These are phyloP conservation scores for Nasua narica DNA, from an alignment of 2,797 vertebrate species.

Conservation along the genomic window DNA sequence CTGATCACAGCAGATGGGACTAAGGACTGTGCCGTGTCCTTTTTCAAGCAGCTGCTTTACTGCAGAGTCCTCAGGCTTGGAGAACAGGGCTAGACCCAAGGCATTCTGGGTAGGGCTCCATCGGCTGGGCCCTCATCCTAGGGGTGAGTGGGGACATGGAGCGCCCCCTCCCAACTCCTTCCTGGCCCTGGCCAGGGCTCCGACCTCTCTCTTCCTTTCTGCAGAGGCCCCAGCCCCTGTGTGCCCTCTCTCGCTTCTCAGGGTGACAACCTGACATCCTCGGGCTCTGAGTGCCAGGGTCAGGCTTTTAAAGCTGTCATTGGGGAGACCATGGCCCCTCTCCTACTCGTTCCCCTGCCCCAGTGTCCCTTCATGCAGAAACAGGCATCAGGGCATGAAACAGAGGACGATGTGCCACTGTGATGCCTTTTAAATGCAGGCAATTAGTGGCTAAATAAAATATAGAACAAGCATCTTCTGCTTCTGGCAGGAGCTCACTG, in stretches of 20 bases:
- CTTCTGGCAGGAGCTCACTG: conserved; percentile 1
- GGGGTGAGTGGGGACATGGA: conserved; percentile 8
- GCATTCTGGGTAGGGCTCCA: conserved; percentile 48
- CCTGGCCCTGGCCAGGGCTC: not conserved
- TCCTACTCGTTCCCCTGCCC: not conserved
- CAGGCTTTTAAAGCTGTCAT: conserved; percentile 76
- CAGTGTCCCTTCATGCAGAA: conserved; percentile 71
- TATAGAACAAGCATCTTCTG: conserved; percentile 45
- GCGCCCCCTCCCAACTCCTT: not conserved
- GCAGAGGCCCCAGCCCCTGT: conserved; percentile 24
- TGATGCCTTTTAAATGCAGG: conserved; percentile 67
- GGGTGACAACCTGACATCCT: conserved; percentile 67
- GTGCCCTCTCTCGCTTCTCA: conserved; percentile 23
- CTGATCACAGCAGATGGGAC: not conserved
- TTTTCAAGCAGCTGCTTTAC: not conserved
- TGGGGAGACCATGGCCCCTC: conserved; percentile 58
- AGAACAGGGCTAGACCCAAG: not conserved
- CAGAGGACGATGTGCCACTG: conserved; percentile 60
- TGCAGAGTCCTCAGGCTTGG: not conserved
- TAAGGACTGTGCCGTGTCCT: not conserved
- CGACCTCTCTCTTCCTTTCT: conserved; percentile 46
- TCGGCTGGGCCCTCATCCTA: not conserved
- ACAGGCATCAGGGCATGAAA: conserved; percentile 67
- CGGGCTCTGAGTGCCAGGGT: conserved; percentile 44
- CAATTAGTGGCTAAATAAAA: conserved; percentile 76